Evolutionary conservation across 2,888 invertebrate genomes (phyloP).

Genomic region (Meteorus cinctellus): DNA sequence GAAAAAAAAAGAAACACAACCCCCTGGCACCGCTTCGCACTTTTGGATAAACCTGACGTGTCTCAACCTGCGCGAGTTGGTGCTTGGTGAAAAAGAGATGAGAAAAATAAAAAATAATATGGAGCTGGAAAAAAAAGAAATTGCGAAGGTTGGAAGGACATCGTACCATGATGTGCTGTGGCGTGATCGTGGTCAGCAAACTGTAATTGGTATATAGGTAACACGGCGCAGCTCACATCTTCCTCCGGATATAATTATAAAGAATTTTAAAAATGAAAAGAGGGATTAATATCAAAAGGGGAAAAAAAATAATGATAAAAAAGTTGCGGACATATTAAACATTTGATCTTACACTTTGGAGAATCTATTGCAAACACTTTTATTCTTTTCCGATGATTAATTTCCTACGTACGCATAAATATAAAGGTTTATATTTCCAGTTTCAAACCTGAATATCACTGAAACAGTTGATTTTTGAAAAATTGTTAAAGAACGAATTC

Average conservation of each 20-base stretch:
- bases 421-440: too few species aligned
- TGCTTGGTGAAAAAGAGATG: neutral
- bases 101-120: neutral
- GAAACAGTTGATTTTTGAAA: too few species aligned
- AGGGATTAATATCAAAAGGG: neutral
- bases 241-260: constrained; percentile 4
- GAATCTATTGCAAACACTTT: too few species aligned
- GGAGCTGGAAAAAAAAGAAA: neutral
- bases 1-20: neutral
- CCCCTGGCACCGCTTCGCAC: too few species aligned
- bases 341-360: neutral
- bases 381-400: too few species aligned
- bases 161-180: neutral
- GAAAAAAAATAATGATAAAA: neutral
- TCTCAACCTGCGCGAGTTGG: neutral
- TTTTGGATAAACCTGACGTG: neutral
- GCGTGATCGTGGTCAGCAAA: constrained; percentile 3
- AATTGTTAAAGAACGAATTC: too few species aligned
- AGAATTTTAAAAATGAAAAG: neutral
- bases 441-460: too few species aligned
- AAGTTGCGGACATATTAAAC: neutral
- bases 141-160: neutral
- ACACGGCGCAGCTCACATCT: neutral
- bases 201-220: neutral
- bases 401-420: too few species aligned